Conservation (phyloP, 1,140 invertebrate genomes). For the Orius insidiosus region DNA sequence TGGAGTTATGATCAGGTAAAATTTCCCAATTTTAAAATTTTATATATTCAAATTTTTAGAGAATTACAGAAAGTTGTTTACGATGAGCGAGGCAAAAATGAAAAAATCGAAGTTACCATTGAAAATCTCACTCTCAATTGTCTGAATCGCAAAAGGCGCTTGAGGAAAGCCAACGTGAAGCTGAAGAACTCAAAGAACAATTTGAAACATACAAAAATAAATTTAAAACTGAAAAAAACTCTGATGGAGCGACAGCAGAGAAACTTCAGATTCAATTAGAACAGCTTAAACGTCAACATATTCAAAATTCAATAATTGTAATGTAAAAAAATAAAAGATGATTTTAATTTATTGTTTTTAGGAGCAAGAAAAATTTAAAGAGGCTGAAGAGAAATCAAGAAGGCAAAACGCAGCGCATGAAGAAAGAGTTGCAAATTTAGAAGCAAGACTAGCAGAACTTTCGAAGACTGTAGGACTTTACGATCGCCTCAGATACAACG, state of each 20-base stretch:
- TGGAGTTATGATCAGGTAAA: slow-evolving; percentile 40
- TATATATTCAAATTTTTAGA: slow-evolving; percentile 21
- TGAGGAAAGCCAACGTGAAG: slow-evolving; percentile 34
- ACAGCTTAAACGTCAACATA: slow-evolving; percentile 49
- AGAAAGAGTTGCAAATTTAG: slow-evolving; percentile 55
- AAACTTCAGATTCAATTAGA: slow-evolving; percentile 54
- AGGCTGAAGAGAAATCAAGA: slow-evolving; percentile 47
- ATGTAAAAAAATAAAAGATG: no score
- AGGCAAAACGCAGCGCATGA: slow-evolving; percentile 49
- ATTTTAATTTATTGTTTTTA: slow-evolving; percentile 23
- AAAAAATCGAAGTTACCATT: slow-evolving; percentile 39
- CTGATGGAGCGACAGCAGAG: slow-evolving; percentile 41
- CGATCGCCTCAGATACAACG: slow-evolving; percentile 49
- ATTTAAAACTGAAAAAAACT: slow-evolving; percentile 39
- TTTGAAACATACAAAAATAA: slow-evolving; percentile 43
- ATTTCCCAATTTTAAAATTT: no score
- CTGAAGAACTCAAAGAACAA: slow-evolving; percentile 40
- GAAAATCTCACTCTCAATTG: slow-evolving; percentile 29
- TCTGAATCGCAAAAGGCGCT: slow-evolving; percentile 22
- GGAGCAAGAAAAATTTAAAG: slow-evolving; percentile 44
- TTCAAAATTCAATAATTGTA: slow-evolving; percentile 17
- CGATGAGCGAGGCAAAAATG: slow-evolving; percentile 39
- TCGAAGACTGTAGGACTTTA: slow-evolving; percentile 63
- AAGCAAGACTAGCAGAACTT: slow-evolving; percentile 59
- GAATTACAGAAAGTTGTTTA: slow-evolving; percentile 45